Conservation (phyloP, 2,797 vertebrate species). For the Urophycis tenuis region DNA sequence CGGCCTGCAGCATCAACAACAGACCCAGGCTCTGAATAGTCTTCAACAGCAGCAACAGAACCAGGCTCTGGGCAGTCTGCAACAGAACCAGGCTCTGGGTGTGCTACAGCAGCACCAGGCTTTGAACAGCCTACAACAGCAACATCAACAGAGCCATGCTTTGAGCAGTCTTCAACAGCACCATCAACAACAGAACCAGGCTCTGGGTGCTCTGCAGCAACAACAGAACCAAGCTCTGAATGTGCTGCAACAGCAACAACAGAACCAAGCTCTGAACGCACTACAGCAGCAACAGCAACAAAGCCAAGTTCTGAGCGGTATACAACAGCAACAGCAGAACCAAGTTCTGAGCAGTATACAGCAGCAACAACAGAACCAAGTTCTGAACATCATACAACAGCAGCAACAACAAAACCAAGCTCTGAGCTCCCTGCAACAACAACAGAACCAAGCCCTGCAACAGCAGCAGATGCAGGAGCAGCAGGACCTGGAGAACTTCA, state of each 20-base stretch:
- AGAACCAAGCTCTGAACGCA: constrained; percentile 39
- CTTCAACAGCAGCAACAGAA: constrained; percentile 65
- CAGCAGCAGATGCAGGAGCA: constrained; percentile 63
- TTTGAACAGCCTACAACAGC: constrained; percentile 69
- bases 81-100: constrained; percentile 22
- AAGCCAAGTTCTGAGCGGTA: constrained; percentile 63
- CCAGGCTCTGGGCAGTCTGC: constrained; percentile 32
- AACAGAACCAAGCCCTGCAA: constrained; percentile 54
- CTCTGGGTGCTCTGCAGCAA: neutral
- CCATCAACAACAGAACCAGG: constrained; percentile 63
- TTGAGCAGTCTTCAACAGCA: constrained; percentile 43
- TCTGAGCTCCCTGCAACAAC: constrained; percentile 55
- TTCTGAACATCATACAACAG: constrained; percentile 68
- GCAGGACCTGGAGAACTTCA: constrained; percentile 69
- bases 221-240: constrained; percentile 2
- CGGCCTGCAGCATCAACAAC: constrained; percentile 52
- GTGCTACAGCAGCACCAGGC: constrained; percentile 65
- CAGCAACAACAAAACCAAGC: constrained; percentile 59
- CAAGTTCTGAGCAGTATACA: constrained; percentile 73
- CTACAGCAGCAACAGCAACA: constrained; percentile 60
- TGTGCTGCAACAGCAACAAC: constrained; percentile 38
- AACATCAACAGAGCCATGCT: neutral
- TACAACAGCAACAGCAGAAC: constrained; percentile 62
- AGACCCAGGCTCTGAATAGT: constrained; percentile 66
- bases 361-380: constrained; percentile 68